Base-by-base conservation (phyloP, 1,140 invertebrate genomes). In the Cephus cinctus region DNA sequence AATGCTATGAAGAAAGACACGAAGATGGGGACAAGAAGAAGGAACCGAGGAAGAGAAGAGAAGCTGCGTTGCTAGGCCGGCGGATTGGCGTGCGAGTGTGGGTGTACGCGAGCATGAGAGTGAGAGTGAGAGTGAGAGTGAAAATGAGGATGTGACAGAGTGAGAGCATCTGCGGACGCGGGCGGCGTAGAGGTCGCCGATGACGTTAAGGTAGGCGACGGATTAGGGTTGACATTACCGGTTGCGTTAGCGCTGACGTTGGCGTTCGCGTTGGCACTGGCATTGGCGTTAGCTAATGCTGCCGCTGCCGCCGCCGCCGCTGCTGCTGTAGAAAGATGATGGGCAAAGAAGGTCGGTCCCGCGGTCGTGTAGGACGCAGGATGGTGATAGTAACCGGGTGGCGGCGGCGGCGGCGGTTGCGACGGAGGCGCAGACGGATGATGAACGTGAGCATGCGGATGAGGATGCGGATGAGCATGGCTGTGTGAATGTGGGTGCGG, bases 301-400 rank as follows among this genome's bases (percentile, higher is more conserved):
- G n/a, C 62, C 0, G 64, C 61, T 4, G 63, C 64, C 3, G 66
- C 65, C 9, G 62, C 59, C 3, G 61, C 67, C 1, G 72, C 49
- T 8, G 68, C 67, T 15, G 65, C 49, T 4, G 67, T 39, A 1
- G 30, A 12, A 20, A 72, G 56, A 36, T 77, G 71, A 44, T 78
- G 76, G 36, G 71, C 71, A 47, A 76, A 76, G 52, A 77, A 77
- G 12, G 67, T 69, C 6, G 69, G 68, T 18, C 66, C 72, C 5
- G 72, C 62, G 1, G 72, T 64, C 2, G 63, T 61, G 42, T 75
- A 75, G 47, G 65, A 55, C 3, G 57, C 60, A 0, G 66, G 71
- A 49, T 76, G 74, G 30, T 72, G 66, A 44, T 76, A 75, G 35
- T 74, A 74, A 5, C 69, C 71, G 4, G 72, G 69, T 2, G 71